Percentiles rank a stretch among this genome's conserved stretches.
Evolutionary conservation across 2,888 invertebrate species (phyloP).

Genomic region (Drosophila ezoana): DNA sequence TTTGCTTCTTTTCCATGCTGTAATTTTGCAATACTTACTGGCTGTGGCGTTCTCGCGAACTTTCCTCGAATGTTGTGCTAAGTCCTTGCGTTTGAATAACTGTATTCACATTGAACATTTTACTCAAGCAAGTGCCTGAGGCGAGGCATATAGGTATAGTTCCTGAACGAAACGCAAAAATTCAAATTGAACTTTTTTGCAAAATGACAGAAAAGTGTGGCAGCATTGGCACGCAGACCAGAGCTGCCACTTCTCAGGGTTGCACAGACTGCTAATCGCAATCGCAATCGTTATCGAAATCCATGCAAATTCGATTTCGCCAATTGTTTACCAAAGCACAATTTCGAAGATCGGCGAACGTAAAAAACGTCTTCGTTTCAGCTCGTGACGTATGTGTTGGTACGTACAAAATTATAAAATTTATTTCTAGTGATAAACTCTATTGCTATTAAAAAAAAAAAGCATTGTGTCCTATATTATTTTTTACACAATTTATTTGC

Average conservation of each 20-base stretch:
- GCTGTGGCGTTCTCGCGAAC: constrained; percentile 30
- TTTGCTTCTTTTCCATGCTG: neutral
- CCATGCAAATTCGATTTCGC: neutral
- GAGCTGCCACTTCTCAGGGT: constrained; percentile 6
- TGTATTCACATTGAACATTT: constrained; percentile 55
- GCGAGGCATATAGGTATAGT: neutral
- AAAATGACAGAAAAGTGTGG: constrained; percentile 5
- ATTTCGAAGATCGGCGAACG: constrained; percentile 1
- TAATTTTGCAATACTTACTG: constrained; percentile 47
- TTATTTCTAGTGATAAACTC: constrained; percentile 40
- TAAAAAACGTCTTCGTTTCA: constrained; percentile 4
- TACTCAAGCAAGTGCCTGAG: neutral
- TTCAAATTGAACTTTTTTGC: constrained; percentile 28
- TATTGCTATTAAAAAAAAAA: constrained; percentile 53
- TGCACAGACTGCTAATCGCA: constrained; percentile 3
- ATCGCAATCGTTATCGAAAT: constrained; percentile 37
- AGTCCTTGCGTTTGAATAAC: constrained; percentile 17
- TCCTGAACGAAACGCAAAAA: neutral
- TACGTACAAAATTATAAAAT: constrained; percentile 31
- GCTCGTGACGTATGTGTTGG: constrained; percentile 13
- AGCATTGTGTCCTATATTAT: constrained; percentile 51
- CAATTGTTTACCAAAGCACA: neutral
- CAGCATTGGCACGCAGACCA: neutral
- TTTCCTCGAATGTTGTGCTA: constrained; percentile 9
- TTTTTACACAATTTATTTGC: constrained; percentile 56